Evolutionary conservation across 2,113 vertebrate genomes (phyloP), one percentile per base, ranked within the genome.

Genomic region (Lonchura striata): DNA sequence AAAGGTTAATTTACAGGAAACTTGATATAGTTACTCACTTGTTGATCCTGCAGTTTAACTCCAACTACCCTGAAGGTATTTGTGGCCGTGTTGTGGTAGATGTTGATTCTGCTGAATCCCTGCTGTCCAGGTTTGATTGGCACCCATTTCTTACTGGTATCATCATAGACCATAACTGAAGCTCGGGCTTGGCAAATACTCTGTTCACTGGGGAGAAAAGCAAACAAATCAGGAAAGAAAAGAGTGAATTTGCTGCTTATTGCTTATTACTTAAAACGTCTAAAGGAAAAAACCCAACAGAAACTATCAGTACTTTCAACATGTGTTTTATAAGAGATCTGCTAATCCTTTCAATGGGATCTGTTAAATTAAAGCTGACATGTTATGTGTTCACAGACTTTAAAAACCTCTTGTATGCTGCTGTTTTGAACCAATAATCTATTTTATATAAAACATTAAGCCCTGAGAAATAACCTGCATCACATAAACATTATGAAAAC

Each of bases 151-250:
- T 99, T 99, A 97, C 99, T 99, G 98, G 99, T 99, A 97, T 99
- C 99, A 70, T 99, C 99, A n/a, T 99, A 99, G 97, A 99, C 99
- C 99, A 99, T 99, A 93, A 99, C 99, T 63, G 99, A 99, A 96
- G 99, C 99, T 97, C 99, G 98, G 74, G 99, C 99, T 98, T 99
- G 99, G 98, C 99, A 99, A 98, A 99, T 99, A 97, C 99, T 99
- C 98, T 99, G 99, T 98, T 99, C 99, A 96, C 99, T 99, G 97
- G 25, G 65, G 47, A 90, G 56, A 50, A 68, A 97, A 96, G 41
- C 33, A 94, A 86, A 54, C 76, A 49, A 35, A 95, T 56, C 15
- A 21, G 41, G 18, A n/a, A 42, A 82, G 83, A 63, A 77, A 39
- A 7, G 11, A 82, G 22, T 90, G 60, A 88, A 57, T 74, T 82